A percentile compares a stretch with the other conserved stretches of the same genome.
Conservation (phyloP, 1,140 invertebrate species). For the Ooceraea biroi region DNA sequence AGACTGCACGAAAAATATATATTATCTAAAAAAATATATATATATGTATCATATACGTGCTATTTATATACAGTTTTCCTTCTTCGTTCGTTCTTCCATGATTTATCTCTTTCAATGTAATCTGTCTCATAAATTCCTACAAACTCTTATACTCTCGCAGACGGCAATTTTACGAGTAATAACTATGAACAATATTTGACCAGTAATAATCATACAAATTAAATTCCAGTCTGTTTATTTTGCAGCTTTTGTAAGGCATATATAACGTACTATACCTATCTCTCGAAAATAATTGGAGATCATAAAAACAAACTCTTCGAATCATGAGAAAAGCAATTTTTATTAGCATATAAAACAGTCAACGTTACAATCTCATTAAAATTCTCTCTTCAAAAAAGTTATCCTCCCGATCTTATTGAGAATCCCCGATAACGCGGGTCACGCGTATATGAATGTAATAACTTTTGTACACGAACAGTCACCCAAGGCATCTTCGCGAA, state of each 20-base stretch:
- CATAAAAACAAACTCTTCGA: slow-evolving; percentile 2
- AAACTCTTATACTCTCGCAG: neutral
- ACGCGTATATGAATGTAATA: neutral
- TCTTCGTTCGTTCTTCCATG: neutral
- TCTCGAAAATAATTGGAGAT: slow-evolving; percentile 23
- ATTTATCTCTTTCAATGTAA: slow-evolving; percentile 13
- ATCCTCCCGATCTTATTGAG: slow-evolving; percentile 11
- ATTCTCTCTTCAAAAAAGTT: slow-evolving; percentile 40
- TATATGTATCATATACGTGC: slow-evolving; percentile 42
- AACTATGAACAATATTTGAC: neutral
- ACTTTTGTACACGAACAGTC: no score
- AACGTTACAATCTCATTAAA: slow-evolving; percentile 24
- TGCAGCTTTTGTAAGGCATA: neutral
- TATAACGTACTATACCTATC: neutral
- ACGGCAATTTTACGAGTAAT: neutral
- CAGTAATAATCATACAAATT: neutral
- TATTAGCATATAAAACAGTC: slow-evolving; percentile 4
- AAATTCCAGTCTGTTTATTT: neutral
- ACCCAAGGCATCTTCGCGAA: neutral
- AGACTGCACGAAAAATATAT: slow-evolving; percentile 82
- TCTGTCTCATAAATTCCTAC: neutral
- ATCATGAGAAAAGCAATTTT: slow-evolving; percentile 42
- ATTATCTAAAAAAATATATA: slow-evolving; percentile 72
- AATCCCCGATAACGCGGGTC: neutral
- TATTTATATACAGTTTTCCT: neutral